phyloP scores from a whole-genome alignment of 2,797 vertebrate species.

The Epinephelus coioides region DNA sequence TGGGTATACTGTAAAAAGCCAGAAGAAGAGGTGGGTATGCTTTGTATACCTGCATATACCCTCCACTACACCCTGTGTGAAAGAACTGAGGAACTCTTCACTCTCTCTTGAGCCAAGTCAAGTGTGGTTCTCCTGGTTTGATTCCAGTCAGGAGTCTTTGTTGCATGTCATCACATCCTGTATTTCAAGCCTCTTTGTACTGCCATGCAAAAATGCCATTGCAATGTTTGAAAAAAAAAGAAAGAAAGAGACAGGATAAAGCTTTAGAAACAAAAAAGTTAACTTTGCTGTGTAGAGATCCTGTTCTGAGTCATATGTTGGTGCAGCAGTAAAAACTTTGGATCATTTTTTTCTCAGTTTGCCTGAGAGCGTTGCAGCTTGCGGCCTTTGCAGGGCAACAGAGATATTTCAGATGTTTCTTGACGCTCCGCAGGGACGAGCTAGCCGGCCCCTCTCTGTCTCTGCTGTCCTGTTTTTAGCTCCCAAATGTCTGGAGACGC shows the following conservation, averaged over 20 bases:
- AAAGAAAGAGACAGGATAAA: too few species aligned
- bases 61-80: too few species aligned
- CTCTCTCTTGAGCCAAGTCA: neutral
- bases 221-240: too few species aligned
- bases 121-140: neutral
- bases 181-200: neutral
- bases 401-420: constrained; percentile 57
- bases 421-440: constrained; percentile 34
- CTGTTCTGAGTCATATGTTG: constrained; percentile 22
- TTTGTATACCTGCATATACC: too few species aligned
- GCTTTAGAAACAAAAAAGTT: too few species aligned
- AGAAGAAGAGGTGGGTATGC: too few species aligned
- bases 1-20: too few species aligned
- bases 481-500: constrained; percentile 58
- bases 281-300: neutral
- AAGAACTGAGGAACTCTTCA: too few species aligned
- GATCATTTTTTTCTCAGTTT: neutral
- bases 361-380: constrained; percentile 16
- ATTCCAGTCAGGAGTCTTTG: neutral
- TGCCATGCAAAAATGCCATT: neutral
- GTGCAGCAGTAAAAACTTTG: constrained; percentile 3
- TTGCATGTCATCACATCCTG: neutral
- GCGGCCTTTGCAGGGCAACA: constrained; percentile 47
- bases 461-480: constrained; percentile 70
- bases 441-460: constrained; percentile 30